Evolutionary conservation across 2,888 invertebrate genomes (phyloP).

Genomic region (Drosophila paranaensis): DNA sequence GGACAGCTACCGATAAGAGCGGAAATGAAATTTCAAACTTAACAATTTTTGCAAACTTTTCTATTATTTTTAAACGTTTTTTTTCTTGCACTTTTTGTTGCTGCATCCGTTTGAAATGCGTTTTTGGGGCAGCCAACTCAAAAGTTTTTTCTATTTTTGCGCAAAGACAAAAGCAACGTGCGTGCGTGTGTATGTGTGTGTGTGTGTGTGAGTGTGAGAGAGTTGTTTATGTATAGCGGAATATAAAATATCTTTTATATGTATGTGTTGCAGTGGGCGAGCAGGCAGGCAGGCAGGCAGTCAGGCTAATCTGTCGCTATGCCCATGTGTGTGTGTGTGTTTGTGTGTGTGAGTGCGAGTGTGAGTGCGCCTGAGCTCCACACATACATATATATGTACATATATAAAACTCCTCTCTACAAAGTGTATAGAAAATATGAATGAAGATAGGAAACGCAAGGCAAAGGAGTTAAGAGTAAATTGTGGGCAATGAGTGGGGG

Average conservation of each 20-base stretch:
- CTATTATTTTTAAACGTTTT: slow-evolving; percentile 27
- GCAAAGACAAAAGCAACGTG: slow-evolving; percentile 32
- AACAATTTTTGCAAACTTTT: slow-evolving; percentile 58
- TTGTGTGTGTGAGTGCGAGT: slow-evolving; percentile 20
- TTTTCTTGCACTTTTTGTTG: slow-evolving; percentile 8
- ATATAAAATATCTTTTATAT: slow-evolving; percentile 41
- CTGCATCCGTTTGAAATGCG: slow-evolving; percentile 42
- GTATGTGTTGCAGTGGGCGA: slow-evolving; percentile 30
- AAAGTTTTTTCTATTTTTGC: slow-evolving; percentile 28
- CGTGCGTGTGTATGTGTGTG: slow-evolving; percentile 6
- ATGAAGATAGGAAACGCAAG: slow-evolving; percentile 63
- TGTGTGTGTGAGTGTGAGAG: slow-evolving; percentile 26
- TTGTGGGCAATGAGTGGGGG: slow-evolving; percentile 4
- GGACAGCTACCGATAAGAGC: slow-evolving; percentile 61
- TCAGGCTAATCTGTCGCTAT: slow-evolving; percentile 45
- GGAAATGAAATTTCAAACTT: slow-evolving; percentile 71
- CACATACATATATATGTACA: slow-evolving; percentile 1
- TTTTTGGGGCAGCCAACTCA: slow-evolving; percentile 51
- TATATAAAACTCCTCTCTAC: slow-evolving; percentile 64
- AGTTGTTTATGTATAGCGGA: slow-evolving; percentile 68
- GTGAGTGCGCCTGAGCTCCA: slow-evolving; percentile 67
- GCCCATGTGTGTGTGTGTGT: slow-evolving; percentile 9
- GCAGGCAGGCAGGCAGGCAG: slow-evolving; percentile 22
- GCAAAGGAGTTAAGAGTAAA: slow-evolving; percentile 52
- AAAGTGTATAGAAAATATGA: slow-evolving; percentile 80